These are phyloP conservation scores for Tenthredo notha DNA, from an alignment of 2,888 invertebrate species.

Conservation along the genomic window DNA sequence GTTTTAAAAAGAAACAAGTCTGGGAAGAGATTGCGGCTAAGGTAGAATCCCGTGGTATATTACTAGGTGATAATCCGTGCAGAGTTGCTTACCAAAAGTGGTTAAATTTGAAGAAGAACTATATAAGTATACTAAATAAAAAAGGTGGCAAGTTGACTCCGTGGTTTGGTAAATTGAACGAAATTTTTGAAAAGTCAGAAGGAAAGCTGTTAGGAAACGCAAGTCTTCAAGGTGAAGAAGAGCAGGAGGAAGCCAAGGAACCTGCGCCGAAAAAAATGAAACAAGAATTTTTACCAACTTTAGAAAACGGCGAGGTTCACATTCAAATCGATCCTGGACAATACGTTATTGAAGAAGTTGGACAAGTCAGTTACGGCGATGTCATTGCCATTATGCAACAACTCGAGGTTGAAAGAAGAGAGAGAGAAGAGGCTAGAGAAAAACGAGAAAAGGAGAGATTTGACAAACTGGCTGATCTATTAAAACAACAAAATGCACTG, in stretches of 20 bases:
- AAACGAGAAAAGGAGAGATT: conserved; percentile 48
- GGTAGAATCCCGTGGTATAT: conserved; percentile 34
- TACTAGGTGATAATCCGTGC: conserved; percentile 44
- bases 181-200: conserved; percentile 43
- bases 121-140: conserved; percentile 22
- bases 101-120: conserved; percentile 45
- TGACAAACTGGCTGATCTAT: conserved; percentile 36
- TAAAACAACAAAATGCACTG: conserved; percentile 35
- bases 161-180: conserved; percentile 41
- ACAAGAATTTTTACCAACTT: conserved; percentile 31
- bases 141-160: conserved; percentile 9
- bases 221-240: conserved; percentile 31
- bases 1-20: conserved; percentile 49
- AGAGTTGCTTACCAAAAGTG: conserved; percentile 49
- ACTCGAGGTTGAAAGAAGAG: conserved; percentile 35
- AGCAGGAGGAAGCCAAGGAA: neutral
- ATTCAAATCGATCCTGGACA: conserved; percentile 38
- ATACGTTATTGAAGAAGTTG: conserved; percentile 44
- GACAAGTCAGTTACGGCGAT: conserved; percentile 39
- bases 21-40: conserved; percentile 45
- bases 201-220: conserved; percentile 35
- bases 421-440: conserved; percentile 47
- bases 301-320: conserved; percentile 8
- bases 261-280: conserved; percentile 36
- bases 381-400: conserved; percentile 48